phyloP scores from a whole-genome alignment of 2,888 invertebrate genomes.

The Drosophila affinis region DNA sequence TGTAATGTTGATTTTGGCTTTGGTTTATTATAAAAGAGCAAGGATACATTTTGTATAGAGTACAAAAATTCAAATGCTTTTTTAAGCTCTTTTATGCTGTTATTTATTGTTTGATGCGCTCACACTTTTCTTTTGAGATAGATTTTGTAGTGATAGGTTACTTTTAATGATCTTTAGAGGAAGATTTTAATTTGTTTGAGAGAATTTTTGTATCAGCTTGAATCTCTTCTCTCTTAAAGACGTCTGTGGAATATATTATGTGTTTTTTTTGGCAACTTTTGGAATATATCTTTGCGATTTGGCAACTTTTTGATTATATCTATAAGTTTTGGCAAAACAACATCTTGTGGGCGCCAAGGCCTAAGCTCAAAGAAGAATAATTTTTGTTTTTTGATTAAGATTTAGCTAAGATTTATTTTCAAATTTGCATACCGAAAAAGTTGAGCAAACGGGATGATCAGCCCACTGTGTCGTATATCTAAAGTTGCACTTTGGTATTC shows the following conservation, averaged over 20 bases:
- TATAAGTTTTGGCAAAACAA: conserved; percentile 26
- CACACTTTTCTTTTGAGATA: conserved; percentile 3
- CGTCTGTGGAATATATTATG: background rate
- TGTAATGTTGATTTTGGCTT: conserved; percentile 25
- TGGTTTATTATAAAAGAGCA: background rate
- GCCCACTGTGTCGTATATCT: too few species aligned
- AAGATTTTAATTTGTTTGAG: background rate
- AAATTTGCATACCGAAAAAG: background rate
- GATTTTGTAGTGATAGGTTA: conserved; percentile 2
- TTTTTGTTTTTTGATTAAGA: background rate
- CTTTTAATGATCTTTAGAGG: background rate
- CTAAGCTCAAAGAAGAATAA: background rate
- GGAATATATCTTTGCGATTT: conserved; percentile 21
- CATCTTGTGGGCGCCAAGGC: conserved; percentile 11
- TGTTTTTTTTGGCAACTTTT: conserved; percentile 23
- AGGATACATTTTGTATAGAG: background rate
- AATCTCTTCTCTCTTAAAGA: background rate
- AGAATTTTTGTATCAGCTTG: background rate
- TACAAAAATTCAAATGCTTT: conserved; percentile 45
- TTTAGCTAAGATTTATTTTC: background rate
- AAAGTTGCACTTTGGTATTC: conserved; percentile 2
- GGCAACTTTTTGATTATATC: conserved; percentile 24
- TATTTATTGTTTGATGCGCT: conserved; percentile 5
- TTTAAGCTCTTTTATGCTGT: conserved; percentile 43
- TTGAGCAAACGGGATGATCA: background rate